Evolutionary conservation across 2,797 vertebrate genomes (phyloP).

Genomic region (Acestrorhynchus altus): DNA sequence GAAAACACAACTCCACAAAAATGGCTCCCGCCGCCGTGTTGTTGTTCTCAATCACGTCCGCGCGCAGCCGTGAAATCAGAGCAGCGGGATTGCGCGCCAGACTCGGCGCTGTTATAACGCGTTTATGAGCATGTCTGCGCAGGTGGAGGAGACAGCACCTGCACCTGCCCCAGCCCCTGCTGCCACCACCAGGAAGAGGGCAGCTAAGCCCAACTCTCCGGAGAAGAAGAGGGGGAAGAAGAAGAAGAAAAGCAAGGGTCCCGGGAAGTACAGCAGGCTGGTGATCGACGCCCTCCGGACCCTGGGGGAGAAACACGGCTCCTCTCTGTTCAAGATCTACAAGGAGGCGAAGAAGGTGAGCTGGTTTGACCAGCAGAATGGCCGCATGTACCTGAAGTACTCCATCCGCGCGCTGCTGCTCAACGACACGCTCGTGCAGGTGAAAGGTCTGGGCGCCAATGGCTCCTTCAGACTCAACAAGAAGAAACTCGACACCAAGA

Average conservation of each 20-base stretch:
- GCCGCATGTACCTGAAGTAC: conserved; percentile 85
- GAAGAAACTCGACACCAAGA: conserved; percentile 79
- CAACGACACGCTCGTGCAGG: conserved; percentile 86
- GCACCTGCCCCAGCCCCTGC: conserved; percentile 72
- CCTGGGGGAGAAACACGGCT: conserved; percentile 82
- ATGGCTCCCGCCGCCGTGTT: conserved; percentile 73
- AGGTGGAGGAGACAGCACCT: conserved; percentile 73
- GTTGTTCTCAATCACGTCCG: conserved; percentile 89
- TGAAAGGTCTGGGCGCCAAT: conserved; percentile 86
- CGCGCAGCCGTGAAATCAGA: conserved; percentile 34
- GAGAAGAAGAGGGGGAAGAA: conserved; percentile 79
- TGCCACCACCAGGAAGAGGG: conserved; percentile 52
- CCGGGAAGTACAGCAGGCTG: conserved; percentile 84
- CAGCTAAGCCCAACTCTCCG: conserved; percentile 65
- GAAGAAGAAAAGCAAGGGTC: conserved; percentile 82
- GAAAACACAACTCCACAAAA: conserved; percentile 79
- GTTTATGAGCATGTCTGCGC: conserved; percentile 73
- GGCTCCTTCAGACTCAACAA: conserved; percentile 86
- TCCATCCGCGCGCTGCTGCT: conserved; percentile 85
- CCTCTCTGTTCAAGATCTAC: conserved; percentile 84
- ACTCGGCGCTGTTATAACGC: too few species aligned
- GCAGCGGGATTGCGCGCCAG: neutral
- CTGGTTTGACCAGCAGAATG: conserved; percentile 89
- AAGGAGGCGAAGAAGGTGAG: conserved; percentile 83
- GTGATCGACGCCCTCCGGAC: conserved; percentile 83